Percentiles rank a stretch among this genome's conserved stretches.
phyloP scores from a whole-genome alignment of 2,797 vertebrate genomes.

The Silurus lanzhouensis region DNA sequence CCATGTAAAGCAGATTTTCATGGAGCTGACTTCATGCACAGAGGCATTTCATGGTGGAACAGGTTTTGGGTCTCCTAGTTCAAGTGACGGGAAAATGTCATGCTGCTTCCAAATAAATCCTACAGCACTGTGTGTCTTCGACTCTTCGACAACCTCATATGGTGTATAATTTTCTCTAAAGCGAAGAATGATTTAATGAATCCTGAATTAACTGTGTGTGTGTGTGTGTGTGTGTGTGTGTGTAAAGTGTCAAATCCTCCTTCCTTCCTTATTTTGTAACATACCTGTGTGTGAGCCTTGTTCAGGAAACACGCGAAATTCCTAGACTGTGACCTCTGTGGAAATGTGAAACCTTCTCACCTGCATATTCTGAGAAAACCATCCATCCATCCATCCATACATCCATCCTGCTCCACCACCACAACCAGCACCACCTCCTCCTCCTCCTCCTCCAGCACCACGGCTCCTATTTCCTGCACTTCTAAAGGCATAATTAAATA shows the following conservation, averaged over 20 bases:
- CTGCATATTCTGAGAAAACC: conserved; percentile 34
- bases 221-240: background rate
- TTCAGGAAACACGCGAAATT: conserved; percentile 17
- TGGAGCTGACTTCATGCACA: no score
- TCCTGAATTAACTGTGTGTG: background rate
- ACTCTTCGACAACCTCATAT: no score
- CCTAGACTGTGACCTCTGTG: conserved; percentile 28
- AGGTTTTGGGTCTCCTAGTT: no score
- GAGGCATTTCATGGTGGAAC: no score
- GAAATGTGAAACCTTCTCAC: conserved; percentile 45
- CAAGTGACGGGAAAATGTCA: no score
- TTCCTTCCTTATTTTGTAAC: background rate
- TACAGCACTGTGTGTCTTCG: no score
- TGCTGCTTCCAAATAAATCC: no score
- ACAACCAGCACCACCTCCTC: background rate
- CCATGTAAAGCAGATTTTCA: no score
- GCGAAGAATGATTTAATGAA: background rate
- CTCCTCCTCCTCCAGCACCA: background rate
- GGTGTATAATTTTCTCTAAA: background rate
- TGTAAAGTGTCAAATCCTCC: background rate
- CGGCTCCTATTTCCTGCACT: conserved; percentile 26
- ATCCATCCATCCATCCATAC: conserved; percentile 10
- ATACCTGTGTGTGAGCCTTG: conserved; percentile 19
- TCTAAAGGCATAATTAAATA: conserved; percentile 25
- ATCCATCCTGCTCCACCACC: background rate